Evolutionary conservation across 2,888 invertebrate genomes (phyloP).

Genomic region (Galeruca laticollis): DNA sequence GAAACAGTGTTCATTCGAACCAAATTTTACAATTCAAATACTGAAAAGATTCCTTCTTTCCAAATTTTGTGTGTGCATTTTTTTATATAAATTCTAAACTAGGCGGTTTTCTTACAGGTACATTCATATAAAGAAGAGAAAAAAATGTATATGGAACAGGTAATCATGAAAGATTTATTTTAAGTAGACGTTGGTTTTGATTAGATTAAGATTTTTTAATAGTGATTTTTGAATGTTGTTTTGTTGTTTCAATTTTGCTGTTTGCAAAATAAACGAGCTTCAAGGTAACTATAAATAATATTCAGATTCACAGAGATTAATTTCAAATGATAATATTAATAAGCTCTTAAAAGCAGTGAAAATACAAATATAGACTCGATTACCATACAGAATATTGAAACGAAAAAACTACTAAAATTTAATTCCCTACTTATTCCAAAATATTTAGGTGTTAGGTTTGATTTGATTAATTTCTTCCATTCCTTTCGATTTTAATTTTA

Average conservation of each 20-base stretch:
- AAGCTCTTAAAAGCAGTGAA: no score
- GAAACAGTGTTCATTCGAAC: conserved; percentile 4
- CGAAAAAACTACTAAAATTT: no score
- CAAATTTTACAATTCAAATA: background rate
- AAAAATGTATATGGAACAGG: conserved; percentile 36
- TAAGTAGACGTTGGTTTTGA: conserved; percentile 25
- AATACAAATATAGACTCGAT: no score
- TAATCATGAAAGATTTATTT: conserved; percentile 24
- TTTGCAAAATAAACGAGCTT: background rate
- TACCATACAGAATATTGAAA: no score
- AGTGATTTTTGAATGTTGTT: background rate
- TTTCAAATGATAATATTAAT: no score
- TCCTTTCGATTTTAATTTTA: no score
- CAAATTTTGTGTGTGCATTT: conserved; percentile 1
- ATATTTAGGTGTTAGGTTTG: no score
- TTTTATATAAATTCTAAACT: conserved; percentile 22
- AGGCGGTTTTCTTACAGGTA: conserved; percentile 33
- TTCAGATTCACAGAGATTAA: no score
- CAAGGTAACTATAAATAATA: no score
- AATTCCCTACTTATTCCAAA: no score
- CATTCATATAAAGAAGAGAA: conserved; percentile 38
- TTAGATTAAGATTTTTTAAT: conserved; percentile 13
- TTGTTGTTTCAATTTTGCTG: background rate
- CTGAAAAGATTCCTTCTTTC: background rate
- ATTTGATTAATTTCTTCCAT: no score